These are phyloP conservation scores for Catamblyrhynchus diadema DNA, from an alignment of 2,797 vertebrate genomes.

Conservation along the genomic window DNA sequence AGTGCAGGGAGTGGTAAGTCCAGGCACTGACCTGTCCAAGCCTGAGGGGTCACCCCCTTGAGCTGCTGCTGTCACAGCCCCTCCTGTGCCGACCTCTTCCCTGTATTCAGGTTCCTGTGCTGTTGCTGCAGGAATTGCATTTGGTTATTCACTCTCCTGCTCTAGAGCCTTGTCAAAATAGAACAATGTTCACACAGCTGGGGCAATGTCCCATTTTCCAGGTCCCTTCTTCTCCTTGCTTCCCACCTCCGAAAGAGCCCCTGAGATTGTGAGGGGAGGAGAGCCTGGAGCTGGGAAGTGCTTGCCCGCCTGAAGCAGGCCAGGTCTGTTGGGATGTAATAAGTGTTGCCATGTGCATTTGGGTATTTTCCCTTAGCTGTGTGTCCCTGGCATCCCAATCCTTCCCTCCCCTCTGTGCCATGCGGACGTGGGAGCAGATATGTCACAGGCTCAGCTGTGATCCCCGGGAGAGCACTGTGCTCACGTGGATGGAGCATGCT, in stretches of 20 bases:
- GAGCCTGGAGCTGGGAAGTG: not conserved
- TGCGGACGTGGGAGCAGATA: not conserved
- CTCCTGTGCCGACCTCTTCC: not conserved
- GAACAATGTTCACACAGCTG: not conserved
- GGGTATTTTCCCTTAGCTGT: not conserved
- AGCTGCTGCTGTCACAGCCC: not conserved
- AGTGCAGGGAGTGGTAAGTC: not conserved
- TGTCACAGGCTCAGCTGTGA: not conserved
- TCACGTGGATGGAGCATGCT: not conserved
- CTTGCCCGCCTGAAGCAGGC: accelerated
- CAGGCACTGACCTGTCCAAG: not conserved
- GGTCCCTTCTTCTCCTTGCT: not conserved
- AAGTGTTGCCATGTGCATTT: not conserved
- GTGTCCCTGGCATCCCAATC: not conserved
- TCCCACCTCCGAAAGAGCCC: not conserved
- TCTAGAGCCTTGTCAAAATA: not conserved
- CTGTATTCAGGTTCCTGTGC: not conserved
- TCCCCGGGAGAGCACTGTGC: not conserved
- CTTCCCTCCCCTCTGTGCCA: not conserved
- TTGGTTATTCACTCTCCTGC: not conserved
- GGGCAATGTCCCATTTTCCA: not conserved
- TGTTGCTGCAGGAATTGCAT: not conserved
- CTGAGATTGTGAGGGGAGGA: not conserved
- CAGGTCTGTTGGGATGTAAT: accelerated
- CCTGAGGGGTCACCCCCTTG: accelerated